Percentiles rank a stretch among this genome's conserved stretches.
These are phyloP conservation scores for Leptogaster cylindrica DNA, from an alignment of 2,888 invertebrate genomes.

Conservation along the genomic window DNA sequence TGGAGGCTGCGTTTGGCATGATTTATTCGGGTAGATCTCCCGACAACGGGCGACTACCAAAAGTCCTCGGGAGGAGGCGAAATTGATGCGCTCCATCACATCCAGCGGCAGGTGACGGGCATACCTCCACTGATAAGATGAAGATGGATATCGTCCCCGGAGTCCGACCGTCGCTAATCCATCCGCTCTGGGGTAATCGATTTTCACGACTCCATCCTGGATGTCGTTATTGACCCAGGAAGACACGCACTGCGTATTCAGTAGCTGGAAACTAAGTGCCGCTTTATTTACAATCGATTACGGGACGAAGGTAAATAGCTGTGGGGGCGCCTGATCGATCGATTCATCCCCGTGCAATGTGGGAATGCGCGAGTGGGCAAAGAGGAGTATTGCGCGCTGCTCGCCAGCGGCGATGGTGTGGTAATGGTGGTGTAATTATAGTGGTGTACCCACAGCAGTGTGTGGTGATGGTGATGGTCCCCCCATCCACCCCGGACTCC, in stretches of 20 bases:
- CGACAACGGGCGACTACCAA: slow-evolving; percentile 16
- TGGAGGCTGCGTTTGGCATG: slow-evolving; percentile 12
- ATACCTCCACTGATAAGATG: slow-evolving; percentile 9
- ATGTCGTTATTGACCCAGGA: not conserved
- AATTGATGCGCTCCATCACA: slow-evolving; percentile 18
- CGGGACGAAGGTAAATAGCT: slow-evolving; percentile 29
- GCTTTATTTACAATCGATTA: slow-evolving; percentile 31
- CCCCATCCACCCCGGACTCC: not conserved
- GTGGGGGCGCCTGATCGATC: slow-evolving; percentile 32
- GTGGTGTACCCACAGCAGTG: not conserved
- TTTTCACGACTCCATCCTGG: not conserved
- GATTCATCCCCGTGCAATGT: slow-evolving; percentile 24
- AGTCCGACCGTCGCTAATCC: not conserved
- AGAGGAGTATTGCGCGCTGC: too few relatives aligned
- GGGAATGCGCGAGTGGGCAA: not conserved
- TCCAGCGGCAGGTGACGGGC: not conserved
- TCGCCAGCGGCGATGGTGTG: too few relatives aligned
- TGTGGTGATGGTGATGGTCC: too few relatives aligned
- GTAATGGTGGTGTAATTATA: not conserved
- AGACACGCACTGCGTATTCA: slow-evolving; percentile 25
- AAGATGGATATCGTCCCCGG: slow-evolving; percentile 12
- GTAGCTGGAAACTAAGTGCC: slow-evolving; percentile 22
- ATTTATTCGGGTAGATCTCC: slow-evolving; percentile 28
- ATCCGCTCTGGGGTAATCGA: slow-evolving; percentile 1
- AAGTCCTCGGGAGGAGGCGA: slow-evolving; percentile 1